Evolutionary conservation across 1,140 invertebrate species (phyloP), one percentile per base, ranked within the genome.

Genomic region (Araneus ventricosus): DNA sequence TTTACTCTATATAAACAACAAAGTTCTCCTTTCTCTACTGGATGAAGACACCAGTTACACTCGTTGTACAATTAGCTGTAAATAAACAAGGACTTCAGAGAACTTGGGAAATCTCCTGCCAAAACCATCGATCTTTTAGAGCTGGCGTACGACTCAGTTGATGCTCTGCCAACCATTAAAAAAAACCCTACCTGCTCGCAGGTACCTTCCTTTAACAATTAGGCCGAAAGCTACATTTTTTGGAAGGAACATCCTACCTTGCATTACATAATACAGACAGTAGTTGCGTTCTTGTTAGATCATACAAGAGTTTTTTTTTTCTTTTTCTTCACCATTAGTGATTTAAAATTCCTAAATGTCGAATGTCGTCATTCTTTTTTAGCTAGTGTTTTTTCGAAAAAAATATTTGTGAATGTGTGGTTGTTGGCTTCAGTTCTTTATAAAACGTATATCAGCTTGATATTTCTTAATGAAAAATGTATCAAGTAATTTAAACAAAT

Each of bases 11-110:
- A 67, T 67, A 67, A 67, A 67, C 63, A 30, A 67, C 27, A 67
- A 5, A 8, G 63, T 67, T 67, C 27, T 10, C 4, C 70, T 22
- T 34, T 14, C 20, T n/a, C n/a, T n/a, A n/a, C n/a, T n/a, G n/a
- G 30, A 75, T 75, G 30, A 37, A 75, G 70, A 37, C 3, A 27
- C 63, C 8, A 30, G 27, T 67, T 67, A 67, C 70, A 75, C 27
- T 75, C 27, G 70, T 34, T 37, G 14, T 75, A 37, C 70, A 34
- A 75, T 75, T 37, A 75, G 30, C 70, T 75, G 70, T 75, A 75
- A 75, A 75, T 75, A 75, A 75, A 75, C 30, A 67, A 6, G 30
- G 17, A 30, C 70, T 75, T 67, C 70, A 37, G 34, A 34, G 70
- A 37, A 75, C 3, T 34, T 24, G 20, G 20, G 5, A 14, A 75